A percentile compares a stretch with the other conserved stretches of the same genome.
Evolutionary conservation across 2,113 vertebrate genomes (phyloP).

Genomic region (Irena cyanogastra): DNA sequence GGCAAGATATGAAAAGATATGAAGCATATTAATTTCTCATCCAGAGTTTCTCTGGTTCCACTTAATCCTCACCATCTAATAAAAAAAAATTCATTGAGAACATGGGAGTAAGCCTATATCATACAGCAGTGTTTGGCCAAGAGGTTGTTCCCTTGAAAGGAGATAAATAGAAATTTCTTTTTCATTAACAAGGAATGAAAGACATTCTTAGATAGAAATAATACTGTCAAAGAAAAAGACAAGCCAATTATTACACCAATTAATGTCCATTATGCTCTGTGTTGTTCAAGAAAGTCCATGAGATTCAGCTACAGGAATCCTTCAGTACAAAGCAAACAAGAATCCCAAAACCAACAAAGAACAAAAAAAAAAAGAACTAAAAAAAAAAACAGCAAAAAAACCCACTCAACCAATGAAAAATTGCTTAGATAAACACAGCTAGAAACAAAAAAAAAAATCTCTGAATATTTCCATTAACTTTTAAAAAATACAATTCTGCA

Average conservation of each 20-base stretch:
- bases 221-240: neutral
- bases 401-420: accelerated
- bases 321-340: neutral
- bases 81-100: neutral
- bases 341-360: neutral
- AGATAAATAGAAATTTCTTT: neutral
- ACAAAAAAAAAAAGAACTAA: neutral
- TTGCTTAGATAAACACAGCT: accelerated
- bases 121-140: neutral
- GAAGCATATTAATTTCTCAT: neutral
- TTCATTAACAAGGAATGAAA: neutral
- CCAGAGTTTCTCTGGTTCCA: neutral
- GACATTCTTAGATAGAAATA: neutral
- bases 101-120: neutral
- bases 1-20: neutral
- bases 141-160: neutral
- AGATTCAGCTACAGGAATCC: neutral
- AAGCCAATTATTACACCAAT: neutral
- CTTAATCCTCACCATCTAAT: neutral
- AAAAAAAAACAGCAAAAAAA: accelerated
- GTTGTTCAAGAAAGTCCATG: neutral
- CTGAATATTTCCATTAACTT: neutral
- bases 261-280: neutral
- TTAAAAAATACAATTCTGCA: neutral
- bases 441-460: neutral